Percentiles rank a stretch among this genome's conserved stretches.
These are phyloP conservation scores for Ptilonorhynchus violaceus DNA, from an alignment of 2,113 vertebrate species.

Conservation along the genomic window DNA sequence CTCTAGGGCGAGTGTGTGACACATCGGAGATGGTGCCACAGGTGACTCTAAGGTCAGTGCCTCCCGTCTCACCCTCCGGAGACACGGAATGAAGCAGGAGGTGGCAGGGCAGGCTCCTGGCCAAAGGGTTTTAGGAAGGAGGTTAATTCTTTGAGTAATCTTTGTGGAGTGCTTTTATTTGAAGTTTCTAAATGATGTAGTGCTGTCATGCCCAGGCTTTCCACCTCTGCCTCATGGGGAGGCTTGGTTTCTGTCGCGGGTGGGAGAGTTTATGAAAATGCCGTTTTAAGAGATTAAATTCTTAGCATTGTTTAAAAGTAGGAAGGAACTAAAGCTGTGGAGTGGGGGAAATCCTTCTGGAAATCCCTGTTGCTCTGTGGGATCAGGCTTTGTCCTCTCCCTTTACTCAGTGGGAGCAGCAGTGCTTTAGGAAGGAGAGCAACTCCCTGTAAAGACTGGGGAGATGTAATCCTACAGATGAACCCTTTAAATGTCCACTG, in stretches of 20 bases:
- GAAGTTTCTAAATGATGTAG: neutral
- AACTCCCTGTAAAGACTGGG: neutral
- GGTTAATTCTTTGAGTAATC: conserved; percentile 12
- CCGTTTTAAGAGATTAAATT: conserved; percentile 45
- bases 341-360: conserved; percentile 27
- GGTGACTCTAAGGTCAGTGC: conserved; percentile 22
- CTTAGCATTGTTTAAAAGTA: conserved; percentile 59
- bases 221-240: neutral
- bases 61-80: neutral
- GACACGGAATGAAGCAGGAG: neutral
- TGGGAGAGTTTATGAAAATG: conserved; percentile 31
- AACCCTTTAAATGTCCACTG: neutral
- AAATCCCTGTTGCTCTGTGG: conserved; percentile 11
- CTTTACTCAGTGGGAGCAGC: neutral
- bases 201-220: neutral
- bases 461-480: neutral
- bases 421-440: neutral
- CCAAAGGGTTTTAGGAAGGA: neutral
- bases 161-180: neutral
- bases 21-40: conserved; percentile 35
- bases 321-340: conserved; percentile 46
- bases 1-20: neutral
- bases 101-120: neutral
- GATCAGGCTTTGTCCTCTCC: conserved; percentile 19
- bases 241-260: neutral